phyloP scores from a whole-genome alignment of 92 coral and sea anemone genomes.

The Palythoa heliodiscus region DNA sequence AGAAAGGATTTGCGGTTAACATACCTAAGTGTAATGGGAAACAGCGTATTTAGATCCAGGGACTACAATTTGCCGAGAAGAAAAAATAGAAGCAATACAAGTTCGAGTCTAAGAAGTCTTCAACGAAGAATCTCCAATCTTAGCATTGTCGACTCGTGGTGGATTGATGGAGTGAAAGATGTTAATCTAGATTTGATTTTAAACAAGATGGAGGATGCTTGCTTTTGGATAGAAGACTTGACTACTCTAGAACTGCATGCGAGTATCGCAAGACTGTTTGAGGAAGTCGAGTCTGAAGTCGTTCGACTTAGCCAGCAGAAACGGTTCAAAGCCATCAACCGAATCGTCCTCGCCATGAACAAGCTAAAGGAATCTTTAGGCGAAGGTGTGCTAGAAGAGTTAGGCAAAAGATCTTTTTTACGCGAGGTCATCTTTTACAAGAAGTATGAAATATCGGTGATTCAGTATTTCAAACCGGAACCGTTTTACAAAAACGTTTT shows the following conservation, averaged over 20 bases:
- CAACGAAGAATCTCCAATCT: slow-evolving; percentile 21
- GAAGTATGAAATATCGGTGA: slow-evolving; percentile 10
- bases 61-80: not conserved
- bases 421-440: slow-evolving; percentile 29
- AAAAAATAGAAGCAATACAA: not conserved
- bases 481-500: slow-evolving; percentile 16
- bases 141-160: not conserved
- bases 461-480: slow-evolving; percentile 34
- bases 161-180: not conserved
- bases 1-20: not conserved
- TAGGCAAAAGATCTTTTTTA: slow-evolving; percentile 2
- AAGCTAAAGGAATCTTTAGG: slow-evolving; percentile 6
- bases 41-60: not conserved
- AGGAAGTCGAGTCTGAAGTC: slow-evolving; percentile 23
- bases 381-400: slow-evolving; percentile 10
- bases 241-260: slow-evolving; percentile 20
- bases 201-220: slow-evolving; percentile 29
- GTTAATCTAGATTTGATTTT: not conserved
- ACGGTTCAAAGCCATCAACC: not conserved
- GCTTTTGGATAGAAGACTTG: slow-evolving; percentile 2
- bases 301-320: slow-evolving; percentile 27
- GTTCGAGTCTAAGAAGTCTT: not conserved
- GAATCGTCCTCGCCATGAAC: not conserved
- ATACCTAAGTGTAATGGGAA: not conserved
- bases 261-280: slow-evolving; percentile 5